Evolutionary conservation across 1,140 invertebrate species (phyloP).

Genomic region (Tigriopus japonicus): DNA sequence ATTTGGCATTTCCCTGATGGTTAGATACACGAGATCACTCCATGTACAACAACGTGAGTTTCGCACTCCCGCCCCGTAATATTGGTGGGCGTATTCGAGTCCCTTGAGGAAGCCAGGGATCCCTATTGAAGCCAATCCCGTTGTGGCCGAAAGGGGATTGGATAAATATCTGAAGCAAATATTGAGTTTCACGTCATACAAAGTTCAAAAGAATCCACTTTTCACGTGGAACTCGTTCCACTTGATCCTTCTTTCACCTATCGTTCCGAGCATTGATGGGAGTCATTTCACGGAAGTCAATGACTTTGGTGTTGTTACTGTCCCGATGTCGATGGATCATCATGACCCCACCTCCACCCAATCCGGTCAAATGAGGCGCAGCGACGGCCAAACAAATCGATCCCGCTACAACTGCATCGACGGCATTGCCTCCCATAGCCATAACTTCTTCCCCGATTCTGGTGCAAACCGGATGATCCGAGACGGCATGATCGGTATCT

Average conservation of each 20-base stretch:
- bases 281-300: constrained; percentile 32
- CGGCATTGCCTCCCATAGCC: constrained; percentile 42
- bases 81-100: constrained; percentile 34
- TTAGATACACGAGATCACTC: constrained; percentile 32
- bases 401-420: constrained; percentile 45
- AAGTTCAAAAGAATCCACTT: too few species aligned
- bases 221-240: too few species aligned
- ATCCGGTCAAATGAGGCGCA: constrained; percentile 42
- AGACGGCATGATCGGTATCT: constrained; percentile 27
- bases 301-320: constrained; percentile 27
- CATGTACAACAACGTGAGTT: constrained; percentile 33
- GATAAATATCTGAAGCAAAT: too few species aligned
- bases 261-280: constrained; percentile 15
- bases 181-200: too few species aligned
- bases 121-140: constrained; percentile 21
- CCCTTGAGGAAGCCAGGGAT: constrained; percentile 37
- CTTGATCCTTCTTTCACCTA: constrained; percentile 12
- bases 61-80: constrained; percentile 27
- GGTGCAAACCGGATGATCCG: constrained; percentile 35
- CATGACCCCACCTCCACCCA: constrained; percentile 49
- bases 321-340: constrained; percentile 44
- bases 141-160: background rate
- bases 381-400: constrained; percentile 45
- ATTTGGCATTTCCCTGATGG: too few species aligned
- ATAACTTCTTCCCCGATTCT: constrained; percentile 42